Base-by-base conservation (phyloP, 2,797 vertebrate species). In the Fratercula arctica region DNA sequence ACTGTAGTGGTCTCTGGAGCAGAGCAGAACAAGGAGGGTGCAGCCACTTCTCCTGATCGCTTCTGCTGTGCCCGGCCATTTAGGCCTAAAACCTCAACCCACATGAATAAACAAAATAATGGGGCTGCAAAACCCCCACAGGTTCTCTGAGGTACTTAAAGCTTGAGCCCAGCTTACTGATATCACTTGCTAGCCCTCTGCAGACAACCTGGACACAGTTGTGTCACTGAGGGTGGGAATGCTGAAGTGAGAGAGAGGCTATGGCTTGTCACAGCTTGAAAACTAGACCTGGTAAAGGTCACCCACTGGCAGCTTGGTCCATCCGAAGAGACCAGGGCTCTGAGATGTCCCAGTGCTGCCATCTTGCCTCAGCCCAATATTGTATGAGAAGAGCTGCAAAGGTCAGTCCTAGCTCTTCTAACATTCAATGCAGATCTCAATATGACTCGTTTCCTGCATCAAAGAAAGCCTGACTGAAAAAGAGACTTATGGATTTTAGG, bases 301-400 rank as follows among this genome's bases (percentile, higher is more conserved):
- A 83, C 6, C 8, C 20, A 46, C 8, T 68, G 41, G 4, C 31
- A 67, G 6, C 21, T 85, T 3, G 1, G 31, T 31, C 13, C 21
- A 53, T 10, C 19, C 72, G 14, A 68, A 68, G 11, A 29, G 4
- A 31, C 10, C 0, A 1, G 5, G 20, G 29, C 7, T 70, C n/a
- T 81, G 46, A 57, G 74, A 29, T n/a, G 18, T 46, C 14, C 29
- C 57, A 45, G n/a, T 29, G 67, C 21, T 78, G 10, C n/a, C 72
- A 6, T 26, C 14, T 50, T 45, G 3, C 11, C 45, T 43, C 12
- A 83, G 16, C 21, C 20, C 25, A 51, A 1, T 10, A 33, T 26
- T 54, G 1, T 11, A 19, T 26, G 15, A 76, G 37, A 54, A 56
- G 14, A 60, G 3, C 33, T 45, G 6, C 31, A 72, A 31, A 23